Evolutionary conservation across 2,797 vertebrate species (phyloP).

Genomic region (Chelon auratus): DNA sequence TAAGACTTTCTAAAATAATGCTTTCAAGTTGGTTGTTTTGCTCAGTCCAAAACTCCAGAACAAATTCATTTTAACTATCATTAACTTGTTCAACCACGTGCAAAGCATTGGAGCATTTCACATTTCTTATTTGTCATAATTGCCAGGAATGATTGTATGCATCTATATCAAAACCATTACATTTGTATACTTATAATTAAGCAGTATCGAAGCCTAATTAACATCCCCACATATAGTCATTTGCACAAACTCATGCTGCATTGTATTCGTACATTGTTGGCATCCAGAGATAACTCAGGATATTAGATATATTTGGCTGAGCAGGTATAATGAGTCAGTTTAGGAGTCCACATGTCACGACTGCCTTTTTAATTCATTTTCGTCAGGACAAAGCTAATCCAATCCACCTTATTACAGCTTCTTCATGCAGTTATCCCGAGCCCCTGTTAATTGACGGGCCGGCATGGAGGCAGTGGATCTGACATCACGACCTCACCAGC

Average conservation of each 20-base stretch:
- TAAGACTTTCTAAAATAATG: neutral
- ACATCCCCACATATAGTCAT: slow-evolving; percentile 29
- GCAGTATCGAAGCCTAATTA: slow-evolving; percentile 32
- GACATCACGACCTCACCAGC: slow-evolving; percentile 34
- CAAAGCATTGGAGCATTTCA: slow-evolving; percentile 8
- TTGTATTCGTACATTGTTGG: slow-evolving; percentile 30
- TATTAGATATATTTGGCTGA: slow-evolving; percentile 59
- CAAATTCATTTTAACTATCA: neutral
- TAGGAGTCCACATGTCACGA: slow-evolving; percentile 65
- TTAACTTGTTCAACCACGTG: neutral
- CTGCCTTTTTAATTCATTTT: slow-evolving; percentile 76
- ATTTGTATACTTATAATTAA: slow-evolving; percentile 49
- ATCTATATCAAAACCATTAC: slow-evolving; percentile 33
- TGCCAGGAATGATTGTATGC: slow-evolving; percentile 10
- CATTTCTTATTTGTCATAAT: slow-evolving; percentile 42
- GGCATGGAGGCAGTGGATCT: slow-evolving; percentile 42
- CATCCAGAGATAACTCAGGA: slow-evolving; percentile 17
- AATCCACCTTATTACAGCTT: slow-evolving; percentile 78
- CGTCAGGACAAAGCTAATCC: slow-evolving; percentile 78
- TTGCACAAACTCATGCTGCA: slow-evolving; percentile 33
- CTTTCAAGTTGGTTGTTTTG: neutral
- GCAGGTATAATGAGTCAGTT: slow-evolving; percentile 65
- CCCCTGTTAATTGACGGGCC: slow-evolving; percentile 57
- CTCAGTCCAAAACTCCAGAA: neutral
- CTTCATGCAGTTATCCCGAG: slow-evolving; percentile 80